phyloP scores from a whole-genome alignment of 2,113 vertebrate species.

The Dolichotis patagonum region DNA sequence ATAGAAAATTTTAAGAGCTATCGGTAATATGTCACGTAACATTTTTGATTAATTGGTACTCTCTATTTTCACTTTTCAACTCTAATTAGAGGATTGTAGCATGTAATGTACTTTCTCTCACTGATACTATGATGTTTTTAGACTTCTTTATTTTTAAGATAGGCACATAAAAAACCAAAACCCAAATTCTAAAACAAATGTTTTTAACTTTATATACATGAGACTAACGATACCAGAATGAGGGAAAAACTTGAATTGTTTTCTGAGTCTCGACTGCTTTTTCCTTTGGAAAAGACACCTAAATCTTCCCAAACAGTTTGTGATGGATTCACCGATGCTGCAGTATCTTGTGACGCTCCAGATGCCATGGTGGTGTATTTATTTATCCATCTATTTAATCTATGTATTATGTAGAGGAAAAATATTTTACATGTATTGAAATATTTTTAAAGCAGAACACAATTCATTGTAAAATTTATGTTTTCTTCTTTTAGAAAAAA shows the following conservation, averaged over 20 bases:
- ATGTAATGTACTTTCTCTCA: neutral
- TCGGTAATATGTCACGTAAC: neutral
- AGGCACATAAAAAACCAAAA: neutral
- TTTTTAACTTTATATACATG: neutral
- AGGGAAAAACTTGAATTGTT: neutral
- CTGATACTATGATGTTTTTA: neutral
- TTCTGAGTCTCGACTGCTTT: neutral
- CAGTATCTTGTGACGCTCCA: neutral
- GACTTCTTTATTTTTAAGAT: neutral
- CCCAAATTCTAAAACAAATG: neutral
- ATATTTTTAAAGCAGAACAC: neutral
- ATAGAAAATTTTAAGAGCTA: neutral
- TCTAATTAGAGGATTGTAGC: neutral
- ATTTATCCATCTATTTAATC: neutral
- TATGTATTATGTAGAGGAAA: neutral
- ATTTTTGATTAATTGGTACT: neutral
- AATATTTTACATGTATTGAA: neutral
- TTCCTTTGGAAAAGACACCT: neutral
- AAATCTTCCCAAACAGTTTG: neutral
- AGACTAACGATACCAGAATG: neutral
- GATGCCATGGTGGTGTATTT: neutral
- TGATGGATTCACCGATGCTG: neutral
- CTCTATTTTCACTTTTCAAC: neutral
- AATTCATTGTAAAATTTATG: neutral
- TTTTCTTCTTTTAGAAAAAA: constrained; percentile 20